Percentiles rank a stretch among this genome's conserved stretches.
Evolutionary conservation across 2,113 vertebrate genomes (phyloP).

Genomic region (Thermophis baileyi): DNA sequence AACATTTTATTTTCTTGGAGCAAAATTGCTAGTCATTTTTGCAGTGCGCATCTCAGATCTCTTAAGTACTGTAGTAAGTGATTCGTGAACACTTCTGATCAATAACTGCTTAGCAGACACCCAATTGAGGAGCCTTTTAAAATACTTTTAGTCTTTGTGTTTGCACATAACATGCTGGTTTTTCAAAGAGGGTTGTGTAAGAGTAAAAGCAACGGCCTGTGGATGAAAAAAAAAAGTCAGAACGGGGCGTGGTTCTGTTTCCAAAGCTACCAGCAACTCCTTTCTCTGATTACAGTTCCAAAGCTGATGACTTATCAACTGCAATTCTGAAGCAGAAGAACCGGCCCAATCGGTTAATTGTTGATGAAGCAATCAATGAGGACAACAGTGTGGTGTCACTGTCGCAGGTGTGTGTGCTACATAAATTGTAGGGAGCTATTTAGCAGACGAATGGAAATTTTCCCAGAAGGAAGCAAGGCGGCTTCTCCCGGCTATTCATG

Average conservation of each 20-base stretch:
- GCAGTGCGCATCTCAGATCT: neutral
- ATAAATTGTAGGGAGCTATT: neutral
- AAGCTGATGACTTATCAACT: slow-evolving; percentile 95
- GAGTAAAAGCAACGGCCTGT: neutral
- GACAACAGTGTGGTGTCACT: slow-evolving; percentile 98
- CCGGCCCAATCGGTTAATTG: slow-evolving; percentile 96
- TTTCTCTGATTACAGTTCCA: slow-evolving; percentile 74
- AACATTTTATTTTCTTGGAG: neutral
- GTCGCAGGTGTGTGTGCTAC: slow-evolving; percentile 83
- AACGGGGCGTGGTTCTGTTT: neutral
- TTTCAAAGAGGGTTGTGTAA: neutral
- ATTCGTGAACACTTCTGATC: neutral
- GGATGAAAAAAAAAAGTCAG: neutral
- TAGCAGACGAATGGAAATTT: neutral
- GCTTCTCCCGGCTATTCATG: neutral
- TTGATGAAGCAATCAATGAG: slow-evolving; percentile 99
- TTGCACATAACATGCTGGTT: neutral
- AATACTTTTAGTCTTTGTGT: neutral
- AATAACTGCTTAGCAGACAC: neutral
- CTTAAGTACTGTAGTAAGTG: too few relatives aligned
- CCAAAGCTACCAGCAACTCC: neutral
- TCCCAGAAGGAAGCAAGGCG: neutral
- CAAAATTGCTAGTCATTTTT: neutral
- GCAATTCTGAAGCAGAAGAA: slow-evolving; percentile 98
- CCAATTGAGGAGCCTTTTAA: neutral